Evolutionary conservation across 2,888 invertebrate genomes (phyloP).

Genomic region (Stramonita haemastoma): DNA sequence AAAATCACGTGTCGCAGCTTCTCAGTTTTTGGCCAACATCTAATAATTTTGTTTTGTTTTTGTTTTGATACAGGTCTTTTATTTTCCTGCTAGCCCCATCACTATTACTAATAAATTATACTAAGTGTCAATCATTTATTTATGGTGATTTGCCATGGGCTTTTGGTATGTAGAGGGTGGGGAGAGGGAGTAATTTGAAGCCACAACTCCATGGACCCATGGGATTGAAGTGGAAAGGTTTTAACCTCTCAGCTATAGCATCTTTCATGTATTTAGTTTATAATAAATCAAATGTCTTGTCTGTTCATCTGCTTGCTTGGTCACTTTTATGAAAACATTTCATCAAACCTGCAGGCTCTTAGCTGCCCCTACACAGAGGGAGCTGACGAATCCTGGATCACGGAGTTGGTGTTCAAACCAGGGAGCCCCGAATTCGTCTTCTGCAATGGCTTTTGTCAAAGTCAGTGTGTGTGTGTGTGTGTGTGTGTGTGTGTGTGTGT

Average conservation of each 20-base stretch:
- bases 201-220: too few relatives aligned
- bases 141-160: too few relatives aligned
- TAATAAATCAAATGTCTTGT: neutral
- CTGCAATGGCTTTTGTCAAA: slow-evolving; percentile 73
- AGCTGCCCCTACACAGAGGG: slow-evolving; percentile 72
- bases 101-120: too few relatives aligned
- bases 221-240: neutral
- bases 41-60: too few relatives aligned
- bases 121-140: too few relatives aligned
- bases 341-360: slow-evolving; percentile 56
- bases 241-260: neutral
- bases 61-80: too few relatives aligned
- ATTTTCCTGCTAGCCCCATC: too few relatives aligned
- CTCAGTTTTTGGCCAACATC: too few relatives aligned
- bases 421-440: slow-evolving; percentile 71
- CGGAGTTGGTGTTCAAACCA: slow-evolving; percentile 69
- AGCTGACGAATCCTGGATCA: slow-evolving; percentile 71
- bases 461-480: neutral
- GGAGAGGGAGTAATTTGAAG: too few relatives aligned
- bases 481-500: neutral
- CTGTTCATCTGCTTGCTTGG: neutral
- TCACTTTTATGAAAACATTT: neutral
- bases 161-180: too few relatives aligned
- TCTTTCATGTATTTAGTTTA: neutral
- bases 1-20: too few relatives aligned